Evolutionary conservation across 1,140 invertebrate species (phyloP), one percentile per base, ranked within the genome.

Genomic region (Drosophila seguyi): DNA sequence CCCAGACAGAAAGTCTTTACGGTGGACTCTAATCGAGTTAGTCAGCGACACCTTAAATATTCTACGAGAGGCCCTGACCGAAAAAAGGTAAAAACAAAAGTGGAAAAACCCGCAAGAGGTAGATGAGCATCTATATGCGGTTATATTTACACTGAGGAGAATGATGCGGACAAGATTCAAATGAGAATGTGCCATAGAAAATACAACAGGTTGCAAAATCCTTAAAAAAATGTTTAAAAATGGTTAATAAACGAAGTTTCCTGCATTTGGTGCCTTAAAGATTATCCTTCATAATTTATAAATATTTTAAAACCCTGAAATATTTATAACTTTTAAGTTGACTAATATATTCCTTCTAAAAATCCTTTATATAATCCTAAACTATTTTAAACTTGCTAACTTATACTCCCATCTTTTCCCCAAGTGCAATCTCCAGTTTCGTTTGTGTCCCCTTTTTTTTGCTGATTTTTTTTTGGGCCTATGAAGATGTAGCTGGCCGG

Each of bases 21-120:
- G 53, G 69, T 22, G 47, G 44, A 79, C 68, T 79, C 85, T 81
- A 85, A 88, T 81, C 81, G 85, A 90, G 77, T 90, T 79, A 90
- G 73, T 75, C 81, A 55, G 85, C 85, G 69, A 88, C 85, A 88
- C 85, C 85, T 88, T 77, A 80, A 88, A 87, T 80, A 80, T 71
- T 65, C 58, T 41, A 65, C 47, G 47, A 58, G 20, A 55, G 48
- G 25, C 41, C 59, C 62, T 34, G 61, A 60, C 58, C 66, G 36
- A 78, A 55, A 63, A 82, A 55, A 45, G 68, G 62, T 59, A 25
- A 66, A 77, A 68, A 62, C 34, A 58, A 39, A 56, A 65, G 59
- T 39, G 27, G 20, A 13, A 65, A 69, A 69, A 52, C 57, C 69
- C 71, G 34, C 68, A 81, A 58, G 62, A 53, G 69, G 57, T 66